Evolutionary conservation across 2,113 vertebrate species (phyloP), one percentile per base, ranked within the genome.

Genomic region (Hippocampus comes): DNA sequence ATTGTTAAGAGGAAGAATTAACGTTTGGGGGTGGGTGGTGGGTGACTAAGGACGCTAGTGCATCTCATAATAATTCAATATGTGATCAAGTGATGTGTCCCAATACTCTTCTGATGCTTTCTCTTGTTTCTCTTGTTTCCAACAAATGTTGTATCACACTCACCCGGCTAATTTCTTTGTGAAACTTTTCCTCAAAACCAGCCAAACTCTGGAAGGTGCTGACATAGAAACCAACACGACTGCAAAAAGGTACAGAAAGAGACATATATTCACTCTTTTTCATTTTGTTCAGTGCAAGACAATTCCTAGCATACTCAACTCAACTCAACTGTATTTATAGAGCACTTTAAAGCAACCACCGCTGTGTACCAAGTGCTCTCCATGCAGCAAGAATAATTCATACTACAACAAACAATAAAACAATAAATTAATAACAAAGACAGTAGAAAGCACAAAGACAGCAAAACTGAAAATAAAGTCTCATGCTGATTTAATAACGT

Each of bases 151-250:
- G 41, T 11, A 15, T 12, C 8, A 75, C 8, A 66, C 92, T 93
- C 92, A 99, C 97, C 94, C 96, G 95, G 80, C 95, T 90, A 87
- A 98, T 98, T 91, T 99, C 97, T 90, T 96, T 95, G 88, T 99
- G 97, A 90, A 99, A 99, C 89, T 98, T 99, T 85, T 99, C 97
- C 82, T 98, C 96, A 81, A 99, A 93, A 57, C 96, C 96, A 0
- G 97, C 94, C 78, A 99, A 94, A 89, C 95, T 99, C 93, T 99
- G 96, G 91, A 98, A 99, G 72, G 97, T 99, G 94, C 98, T 99
- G 90, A 99, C 96, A 0, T 99, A 99, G 90, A 99, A 99, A 78
- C 97, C 96, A 80, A 99, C 96, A 68, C 97, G 97, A 90, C 97
- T 99, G 80, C 1, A 87, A 30, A 34, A 63, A 56, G 53, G 38